Base-by-base conservation (phyloP, 2,888 invertebrate species). In the Taphrorychus bicolor region DNA sequence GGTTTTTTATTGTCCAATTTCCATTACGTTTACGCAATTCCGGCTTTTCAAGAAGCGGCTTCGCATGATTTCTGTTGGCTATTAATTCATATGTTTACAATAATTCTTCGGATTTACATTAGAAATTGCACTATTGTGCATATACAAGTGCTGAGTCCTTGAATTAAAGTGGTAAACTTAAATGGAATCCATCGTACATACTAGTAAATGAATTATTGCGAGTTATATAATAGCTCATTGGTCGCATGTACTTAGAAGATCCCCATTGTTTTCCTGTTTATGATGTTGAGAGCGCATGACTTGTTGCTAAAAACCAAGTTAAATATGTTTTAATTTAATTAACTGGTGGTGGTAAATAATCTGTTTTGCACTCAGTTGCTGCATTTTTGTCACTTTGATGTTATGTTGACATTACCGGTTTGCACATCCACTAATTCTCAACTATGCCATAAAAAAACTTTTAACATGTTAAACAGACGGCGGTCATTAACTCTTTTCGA, bases 101-200 rank as follows among this genome's bases (percentile, higher is more conserved):
- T n/a, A n/a, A n/a, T n/a, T n/a, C n/a, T n/a, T n/a, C n/a, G 32
- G 32, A 32, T 32, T 32, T 32, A 32, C 32, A 32, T 32, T 32
- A 9, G 3, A 32, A 32, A 32, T 32, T 32, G 32, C 3, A 2
- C 32, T 32, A 32, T 32, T 32, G 32, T 32, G 32, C 32, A 32
- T 32, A 32, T 32, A 3, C 32, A 9, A 9, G 11, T 32, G 7
- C 1, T 32, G 7, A 9, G 53, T 24, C 61, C 61, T 61, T 61
- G 61, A 61, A n/a, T n/a, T n/a, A n/a, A 11, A 51, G 19, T 52
- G 5, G 40, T 32, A 21, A 40, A 49, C 21, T 19, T 18, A 59
- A 59, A 59, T 59, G 19, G 19, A 40, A 59, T 59, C 51, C 40
- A 49, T 24, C 24, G 9, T 32, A 32, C n/a, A n/a, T n/a, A n/a